These are phyloP conservation scores for Philopotamus ludificatus DNA, from an alignment of 1,140 invertebrate species.

Conservation along the genomic window DNA sequence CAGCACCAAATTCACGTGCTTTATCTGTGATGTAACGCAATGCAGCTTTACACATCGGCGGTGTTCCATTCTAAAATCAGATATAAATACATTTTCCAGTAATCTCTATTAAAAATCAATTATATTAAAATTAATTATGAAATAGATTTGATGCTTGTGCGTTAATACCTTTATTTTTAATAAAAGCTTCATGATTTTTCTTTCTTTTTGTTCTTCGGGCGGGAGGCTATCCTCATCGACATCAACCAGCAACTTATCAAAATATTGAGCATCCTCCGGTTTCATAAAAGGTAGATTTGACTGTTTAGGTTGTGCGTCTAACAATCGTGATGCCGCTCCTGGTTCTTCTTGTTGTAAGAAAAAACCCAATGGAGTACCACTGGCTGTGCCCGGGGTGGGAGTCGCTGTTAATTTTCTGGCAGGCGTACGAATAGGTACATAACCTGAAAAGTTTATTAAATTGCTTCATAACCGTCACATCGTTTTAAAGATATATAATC, in stretches of 20 bases:
- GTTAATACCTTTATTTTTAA: conserved; percentile 85
- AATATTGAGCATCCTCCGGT: conserved; percentile 99
- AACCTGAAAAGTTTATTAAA: conserved; percentile 70
- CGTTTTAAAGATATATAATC: neutral
- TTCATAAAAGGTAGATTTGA: conserved; percentile 97
- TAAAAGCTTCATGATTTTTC: conserved; percentile 98
- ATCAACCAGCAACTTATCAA: conserved; percentile 96
- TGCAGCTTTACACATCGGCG: conserved; percentile 98
- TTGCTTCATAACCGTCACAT: no score
- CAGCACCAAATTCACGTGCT: conserved; percentile 96
- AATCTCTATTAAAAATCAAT: no score
- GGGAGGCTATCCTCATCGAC: conserved; percentile 95
- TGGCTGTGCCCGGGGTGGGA: conserved; percentile 92
- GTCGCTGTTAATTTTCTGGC: conserved; percentile 96
- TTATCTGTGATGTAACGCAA: conserved; percentile 98
- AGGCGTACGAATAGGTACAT: conserved; percentile 96
- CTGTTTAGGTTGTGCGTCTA: conserved; percentile 95
- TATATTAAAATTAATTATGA: neutral
- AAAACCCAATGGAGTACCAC: conserved; percentile 90
- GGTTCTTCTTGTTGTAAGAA: conserved; percentile 91
- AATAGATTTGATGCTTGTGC: neutral
- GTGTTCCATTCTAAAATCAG: conserved; percentile 90
- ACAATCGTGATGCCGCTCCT: conserved; percentile 74
- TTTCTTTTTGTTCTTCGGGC: conserved; percentile 96
- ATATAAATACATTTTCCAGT: no score